Base-by-base conservation (phyloP, 2,888 invertebrate species). In the Chloroclystis v-ata region DNA sequence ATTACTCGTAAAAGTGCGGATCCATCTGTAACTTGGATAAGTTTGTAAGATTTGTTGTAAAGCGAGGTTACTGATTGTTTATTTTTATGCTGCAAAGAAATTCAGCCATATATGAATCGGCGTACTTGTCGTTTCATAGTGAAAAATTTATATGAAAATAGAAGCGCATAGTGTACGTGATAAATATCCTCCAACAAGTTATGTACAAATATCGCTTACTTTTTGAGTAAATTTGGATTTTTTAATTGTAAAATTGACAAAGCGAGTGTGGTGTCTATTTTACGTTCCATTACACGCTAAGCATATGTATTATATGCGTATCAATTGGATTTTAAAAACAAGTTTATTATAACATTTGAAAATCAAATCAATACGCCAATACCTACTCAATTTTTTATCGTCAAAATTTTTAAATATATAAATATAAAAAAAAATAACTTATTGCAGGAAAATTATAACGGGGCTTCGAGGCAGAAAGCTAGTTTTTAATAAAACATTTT, bases 1-100 rank as follows among this genome's bases (percentile, higher is more conserved):
- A 67, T 76, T 82, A 68, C 67, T 42, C 62, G 80, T 70, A 63
- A 69, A 72, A 68, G 67, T 85, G 80, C 72, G 72, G 72, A 79
- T 78, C 74, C 69, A 68, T 69, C 75, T 73, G 63, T 64, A 71
- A 61, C 47, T 73, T 69, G 59, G 73, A 79, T 69, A 70, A 66
- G 69, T 64, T 72, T 65, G 59, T 60, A 67, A 8, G 67, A 40
- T 49, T 49, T 53, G 57, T 69, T 48, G 55, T 63, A 65, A 57
- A 28, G 55, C 54, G 67, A 63, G 62, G 54, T 50, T 55, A 75
- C 70, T 80, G 70, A 56, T 79, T 71, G 69, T 77, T 75, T 78
- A 78, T 78, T 78, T 78, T 76, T 78, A 67, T 74, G 63, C 62
- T 61, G 65, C 53, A 64, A 61, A 56, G 57, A 60, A 57, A 54